These are phyloP conservation scores for Notarius quadriscutis DNA, from an alignment of 2,113 vertebrate genomes.

Conservation along the genomic window DNA sequence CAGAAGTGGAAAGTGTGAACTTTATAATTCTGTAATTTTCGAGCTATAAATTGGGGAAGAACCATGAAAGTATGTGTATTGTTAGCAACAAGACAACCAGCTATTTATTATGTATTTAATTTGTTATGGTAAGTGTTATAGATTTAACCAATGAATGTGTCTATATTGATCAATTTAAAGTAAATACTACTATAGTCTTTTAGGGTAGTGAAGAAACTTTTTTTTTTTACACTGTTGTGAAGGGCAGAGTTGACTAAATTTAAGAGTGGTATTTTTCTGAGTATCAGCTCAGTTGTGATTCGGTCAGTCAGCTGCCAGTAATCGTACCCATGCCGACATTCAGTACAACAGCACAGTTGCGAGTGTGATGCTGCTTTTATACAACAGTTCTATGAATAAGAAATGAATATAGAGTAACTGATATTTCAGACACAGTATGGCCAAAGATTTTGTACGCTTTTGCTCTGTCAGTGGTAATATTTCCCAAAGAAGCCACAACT, in stretches of 20 bases:
- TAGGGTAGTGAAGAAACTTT: background rate
- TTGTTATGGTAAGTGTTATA: background rate
- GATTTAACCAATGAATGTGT: background rate
- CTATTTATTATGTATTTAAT: background rate
- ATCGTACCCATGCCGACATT: background rate
- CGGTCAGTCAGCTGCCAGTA: background rate
- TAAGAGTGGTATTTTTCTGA: background rate
- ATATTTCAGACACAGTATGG: no score
- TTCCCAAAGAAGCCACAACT: no score
- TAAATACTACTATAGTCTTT: background rate
- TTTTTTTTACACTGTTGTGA: background rate
- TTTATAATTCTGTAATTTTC: background rate
- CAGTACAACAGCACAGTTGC: background rate
- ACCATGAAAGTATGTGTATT: background rate
- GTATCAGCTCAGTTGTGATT: background rate
- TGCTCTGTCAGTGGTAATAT: no score
- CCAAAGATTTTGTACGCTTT: no score
- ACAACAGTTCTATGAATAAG: no score
- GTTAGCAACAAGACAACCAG: background rate
- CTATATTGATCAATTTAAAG: background rate
- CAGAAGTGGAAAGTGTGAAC: background rate
- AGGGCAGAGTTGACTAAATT: background rate
- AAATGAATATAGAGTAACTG: no score
- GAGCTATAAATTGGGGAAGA: background rate
- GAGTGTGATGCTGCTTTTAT: background rate